Percentiles rank a stretch among this genome's conserved stretches.
Evolutionary conservation across 2,888 invertebrate genomes (phyloP).

Genomic region (Acrocera orbiculus): DNA sequence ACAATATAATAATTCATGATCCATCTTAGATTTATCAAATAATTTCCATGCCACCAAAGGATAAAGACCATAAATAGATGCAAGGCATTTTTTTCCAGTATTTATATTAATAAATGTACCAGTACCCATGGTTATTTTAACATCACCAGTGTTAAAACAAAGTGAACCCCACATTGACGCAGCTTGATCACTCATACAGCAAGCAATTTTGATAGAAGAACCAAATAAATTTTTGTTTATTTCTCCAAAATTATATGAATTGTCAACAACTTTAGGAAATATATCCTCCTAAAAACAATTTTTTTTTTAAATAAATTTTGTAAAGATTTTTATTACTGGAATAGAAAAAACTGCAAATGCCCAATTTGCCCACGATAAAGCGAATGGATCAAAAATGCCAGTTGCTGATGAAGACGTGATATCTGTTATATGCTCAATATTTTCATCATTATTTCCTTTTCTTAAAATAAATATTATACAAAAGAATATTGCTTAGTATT

Average conservation of each 20-base stretch:
- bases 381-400: constrained; percentile 86
- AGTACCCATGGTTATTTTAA: constrained; percentile 82
- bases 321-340: no score
- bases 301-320: background rate
- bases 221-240: constrained; percentile 54
- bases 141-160: constrained; percentile 56
- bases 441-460: constrained; percentile 19
- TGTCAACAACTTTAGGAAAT: constrained; percentile 66
- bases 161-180: constrained; percentile 79
- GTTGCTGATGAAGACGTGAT: constrained; percentile 83
- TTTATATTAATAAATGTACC: constrained; percentile 79
- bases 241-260: constrained; percentile 54
- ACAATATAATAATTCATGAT: constrained; percentile 45
- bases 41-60: constrained; percentile 76
- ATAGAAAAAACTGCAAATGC: constrained; percentile 9
- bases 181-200: constrained; percentile 46
- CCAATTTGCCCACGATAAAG: constrained; percentile 56
- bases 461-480: no score
- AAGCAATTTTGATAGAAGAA: constrained; percentile 50
- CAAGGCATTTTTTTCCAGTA: constrained; percentile 57
- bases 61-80: constrained; percentile 70
- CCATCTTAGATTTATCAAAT: constrained; percentile 10
- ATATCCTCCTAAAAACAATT: constrained; percentile 40
- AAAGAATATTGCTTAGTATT: no score
- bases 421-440: constrained; percentile 55